A percentile compares a stretch with the other conserved stretches of the same genome.
Evolutionary conservation across 2,113 vertebrate species (phyloP).

Genomic region (Elaphurus davidianus): DNA sequence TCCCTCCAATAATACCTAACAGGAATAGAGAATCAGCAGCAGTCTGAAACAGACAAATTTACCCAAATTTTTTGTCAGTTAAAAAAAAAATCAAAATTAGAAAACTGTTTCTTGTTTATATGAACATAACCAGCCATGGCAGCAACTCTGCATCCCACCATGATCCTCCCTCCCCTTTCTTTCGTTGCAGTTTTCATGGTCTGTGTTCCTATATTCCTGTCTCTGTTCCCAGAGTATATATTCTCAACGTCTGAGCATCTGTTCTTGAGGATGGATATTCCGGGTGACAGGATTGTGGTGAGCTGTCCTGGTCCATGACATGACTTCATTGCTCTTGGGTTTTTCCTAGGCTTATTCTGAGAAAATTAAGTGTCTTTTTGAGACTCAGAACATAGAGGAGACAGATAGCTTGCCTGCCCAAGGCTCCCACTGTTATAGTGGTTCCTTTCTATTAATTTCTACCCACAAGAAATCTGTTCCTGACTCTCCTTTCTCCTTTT

Average conservation of each 20-base stretch:
- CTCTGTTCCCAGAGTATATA: background rate
- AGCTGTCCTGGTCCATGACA: background rate
- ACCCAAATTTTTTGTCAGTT: background rate
- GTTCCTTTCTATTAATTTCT: constrained; percentile 19
- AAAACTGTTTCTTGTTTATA: background rate
- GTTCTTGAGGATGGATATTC: background rate
- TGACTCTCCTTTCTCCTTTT: background rate
- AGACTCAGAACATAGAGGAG: background rate
- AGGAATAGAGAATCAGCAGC: background rate
- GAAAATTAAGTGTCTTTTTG: constrained; percentile 43
- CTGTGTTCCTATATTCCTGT: background rate
- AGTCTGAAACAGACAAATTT: background rate
- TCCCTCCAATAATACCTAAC: background rate
- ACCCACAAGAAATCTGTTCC: background rate
- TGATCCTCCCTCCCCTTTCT: background rate
- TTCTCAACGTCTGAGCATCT: background rate
- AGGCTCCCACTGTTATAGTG: background rate
- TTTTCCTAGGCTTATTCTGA: constrained; percentile 44
- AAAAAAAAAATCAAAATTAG: background rate
- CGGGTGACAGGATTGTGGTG: background rate
- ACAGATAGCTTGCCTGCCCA: constrained; percentile 41
- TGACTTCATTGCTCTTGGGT: background rate
- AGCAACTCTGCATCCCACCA: background rate
- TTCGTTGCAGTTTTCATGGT: background rate
- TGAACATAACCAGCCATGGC: background rate